Evolutionary conservation across 2,113 vertebrate genomes (phyloP).

Genomic region (Clupea harengus): DNA sequence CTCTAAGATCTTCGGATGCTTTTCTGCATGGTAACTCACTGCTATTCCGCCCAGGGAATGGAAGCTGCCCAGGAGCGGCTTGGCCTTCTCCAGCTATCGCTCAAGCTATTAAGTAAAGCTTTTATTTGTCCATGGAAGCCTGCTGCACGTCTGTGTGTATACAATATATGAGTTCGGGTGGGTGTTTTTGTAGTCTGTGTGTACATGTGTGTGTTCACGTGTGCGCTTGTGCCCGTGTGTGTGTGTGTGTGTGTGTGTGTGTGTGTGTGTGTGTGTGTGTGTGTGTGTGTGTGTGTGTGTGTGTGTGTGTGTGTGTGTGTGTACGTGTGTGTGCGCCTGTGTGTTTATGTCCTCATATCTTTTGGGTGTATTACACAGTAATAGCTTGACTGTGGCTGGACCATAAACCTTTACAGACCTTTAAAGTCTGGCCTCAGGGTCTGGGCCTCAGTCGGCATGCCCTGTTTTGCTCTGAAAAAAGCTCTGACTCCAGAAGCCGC

Average conservation of each 20-base stretch:
- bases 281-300: not conserved
- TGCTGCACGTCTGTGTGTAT: not conserved
- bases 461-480: not conserved
- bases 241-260: not conserved
- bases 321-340: not conserved
- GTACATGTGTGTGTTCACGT: constrained; percentile 14
- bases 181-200: not conserved
- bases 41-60: not conserved
- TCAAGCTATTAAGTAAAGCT: not conserved
- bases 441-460: not conserved
- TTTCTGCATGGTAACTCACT: not conserved
- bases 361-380: not conserved
- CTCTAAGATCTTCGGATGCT: constrained; percentile 7
- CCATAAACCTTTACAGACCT: constrained; percentile 14
- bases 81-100: not conserved
- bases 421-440: not conserved
- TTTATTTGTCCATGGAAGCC: not conserved
- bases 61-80: not conserved
- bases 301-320: not conserved
- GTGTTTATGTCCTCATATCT: not conserved
- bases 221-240: not conserved
- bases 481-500: no score
- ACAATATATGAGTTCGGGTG: not conserved
- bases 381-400: not conserved
- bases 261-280: no score